Conservation (phyloP, 2,888 invertebrate genomes). For the Tenthredo amoena region DNA sequence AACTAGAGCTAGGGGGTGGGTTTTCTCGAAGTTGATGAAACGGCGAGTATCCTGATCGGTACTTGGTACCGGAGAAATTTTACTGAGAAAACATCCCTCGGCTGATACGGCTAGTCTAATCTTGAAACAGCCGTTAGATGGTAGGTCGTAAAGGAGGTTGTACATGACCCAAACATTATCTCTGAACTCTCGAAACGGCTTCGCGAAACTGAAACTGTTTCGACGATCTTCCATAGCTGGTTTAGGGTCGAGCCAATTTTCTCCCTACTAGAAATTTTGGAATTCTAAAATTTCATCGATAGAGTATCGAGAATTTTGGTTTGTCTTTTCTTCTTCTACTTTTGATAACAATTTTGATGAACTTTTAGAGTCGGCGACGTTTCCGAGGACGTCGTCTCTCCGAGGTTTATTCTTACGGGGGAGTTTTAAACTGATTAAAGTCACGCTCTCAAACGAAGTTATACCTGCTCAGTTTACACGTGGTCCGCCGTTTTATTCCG, state of each 20-base stretch:
- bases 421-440: slow-evolving; percentile 19
- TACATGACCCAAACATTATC: slow-evolving; percentile 46
- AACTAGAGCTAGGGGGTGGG: not conserved
- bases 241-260: slow-evolving; percentile 5
- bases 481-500: not conserved
- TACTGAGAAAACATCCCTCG: not conserved
- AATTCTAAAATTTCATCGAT: not conserved
- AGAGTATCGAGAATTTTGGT: not conserved
- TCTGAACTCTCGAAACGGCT: slow-evolving; percentile 19
- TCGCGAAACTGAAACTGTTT: slow-evolving; percentile 12
- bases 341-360: not conserved
- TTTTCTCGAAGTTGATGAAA: not conserved
- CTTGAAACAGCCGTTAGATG: slow-evolving; percentile 22
- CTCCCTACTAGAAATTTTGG: not conserved
- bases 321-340: not conserved
- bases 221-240: not conserved
- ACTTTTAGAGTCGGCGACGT: not conserved
- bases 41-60: not conserved
- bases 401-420: not conserved
- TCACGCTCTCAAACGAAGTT: not conserved
- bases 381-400: not conserved
- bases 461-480: not conserved
- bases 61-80: not conserved
- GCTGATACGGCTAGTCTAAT: not conserved
- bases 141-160: not conserved